Evolutionary conservation across 2,888 invertebrate species (phyloP), one percentile per base, ranked within the genome.

Genomic region (Pseudococcus viburni): DNA sequence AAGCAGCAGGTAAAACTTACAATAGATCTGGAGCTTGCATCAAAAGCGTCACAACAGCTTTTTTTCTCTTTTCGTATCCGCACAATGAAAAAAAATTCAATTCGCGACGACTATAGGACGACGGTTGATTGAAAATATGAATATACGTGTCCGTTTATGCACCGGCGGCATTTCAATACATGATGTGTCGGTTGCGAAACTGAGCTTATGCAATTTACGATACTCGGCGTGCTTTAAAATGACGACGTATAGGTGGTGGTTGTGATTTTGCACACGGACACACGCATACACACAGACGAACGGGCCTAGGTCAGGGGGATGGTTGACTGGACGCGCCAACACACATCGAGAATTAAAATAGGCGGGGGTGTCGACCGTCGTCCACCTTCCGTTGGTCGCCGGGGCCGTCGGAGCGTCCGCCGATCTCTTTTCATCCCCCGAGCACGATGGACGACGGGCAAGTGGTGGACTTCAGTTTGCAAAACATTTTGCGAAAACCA

Each of bases 91-190:
- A 77, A 39, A 77, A 77, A 39, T 77, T 33, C 26, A 33, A 59
- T 59, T 59, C 42, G 59, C 85, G 85, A 86, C 68, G 84, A 51
- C 51, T 33, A 33, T 33, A 33, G 26, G 48, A 51, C 26, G 48
- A 17, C 42, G 46, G 39, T 51, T 22, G 73, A 86, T 42, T 39
- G 68, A 86, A 85, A 86, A 86, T 59, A 55, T 59, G 85, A 85
- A 59, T 85, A 51, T 84, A 26, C 59, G 55, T 39, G 85, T 51
- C 84, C 59, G 64, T 85, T 55, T 86, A 87, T 87, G 87, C 87
- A 80, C 87, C 87, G 87, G 87, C 87, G 87, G 87, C 87, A 87
- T 87, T 87, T 87, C 87, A 87, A 87, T 87, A 87, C 87, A 87
- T 87, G 86, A 77, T 39, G 80, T 87, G 87, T 51, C 77, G 80